These are phyloP conservation scores for Caenorhabditis briggsae DNA, from an alignment of 1,140 invertebrate species.

Conservation along the genomic window DNA sequence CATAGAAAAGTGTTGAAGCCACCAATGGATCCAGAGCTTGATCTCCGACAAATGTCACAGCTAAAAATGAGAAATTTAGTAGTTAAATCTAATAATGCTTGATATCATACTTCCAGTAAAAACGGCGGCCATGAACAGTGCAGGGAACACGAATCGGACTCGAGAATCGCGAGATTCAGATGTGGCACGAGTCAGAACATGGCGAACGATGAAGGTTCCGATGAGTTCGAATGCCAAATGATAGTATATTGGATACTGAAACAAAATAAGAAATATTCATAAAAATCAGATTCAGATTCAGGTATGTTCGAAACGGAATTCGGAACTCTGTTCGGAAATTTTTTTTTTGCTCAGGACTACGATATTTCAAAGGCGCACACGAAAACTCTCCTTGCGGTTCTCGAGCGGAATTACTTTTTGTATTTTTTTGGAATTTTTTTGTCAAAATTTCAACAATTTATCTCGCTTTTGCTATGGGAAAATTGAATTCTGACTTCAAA, in stretches of 20 bases:
- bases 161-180: slow-evolving; percentile 24
- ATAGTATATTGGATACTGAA: slow-evolving; percentile 49
- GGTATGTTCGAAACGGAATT: too few species aligned
- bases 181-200: slow-evolving; percentile 36
- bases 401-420: background rate
- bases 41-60: slow-evolving; percentile 56
- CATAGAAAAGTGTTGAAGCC: slow-evolving; percentile 53
- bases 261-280: too few species aligned
- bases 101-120: slow-evolving; percentile 29
- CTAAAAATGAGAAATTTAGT: slow-evolving; percentile 15
- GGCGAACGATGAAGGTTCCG: slow-evolving; percentile 38
- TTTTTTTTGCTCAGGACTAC: too few species aligned
- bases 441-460: too few species aligned
- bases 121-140: slow-evolving; percentile 41
- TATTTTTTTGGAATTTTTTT: background rate
- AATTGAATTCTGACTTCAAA: too few species aligned
- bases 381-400: too few species aligned
- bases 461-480: too few species aligned
- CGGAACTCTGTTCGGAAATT: too few species aligned
- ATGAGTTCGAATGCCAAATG: slow-evolving; percentile 39
- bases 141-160: slow-evolving; percentile 28
- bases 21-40: slow-evolving; percentile 58
- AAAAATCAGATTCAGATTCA: too few species aligned
- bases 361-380: too few species aligned
- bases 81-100: background rate